A percentile compares a stretch with the other conserved stretches of the same genome.
Evolutionary conservation across 37 sponge, comb jelly and placozoan species (phyloP).

Genomic region (Tethya wilhelma): DNA sequence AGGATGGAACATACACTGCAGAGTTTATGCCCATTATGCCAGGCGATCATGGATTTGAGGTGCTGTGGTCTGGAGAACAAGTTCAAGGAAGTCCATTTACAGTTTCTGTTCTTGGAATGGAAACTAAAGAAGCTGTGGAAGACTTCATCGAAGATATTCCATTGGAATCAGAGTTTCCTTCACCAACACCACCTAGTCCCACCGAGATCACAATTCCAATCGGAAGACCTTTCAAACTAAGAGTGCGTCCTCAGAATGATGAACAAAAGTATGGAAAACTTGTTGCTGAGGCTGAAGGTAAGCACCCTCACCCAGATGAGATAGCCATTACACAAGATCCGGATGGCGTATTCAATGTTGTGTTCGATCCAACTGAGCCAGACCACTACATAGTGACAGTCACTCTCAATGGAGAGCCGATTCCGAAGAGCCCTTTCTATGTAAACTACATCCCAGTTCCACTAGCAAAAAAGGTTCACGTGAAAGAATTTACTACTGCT

Average conservation of each 20-base stretch:
- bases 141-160: neutral
- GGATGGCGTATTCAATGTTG: constrained; percentile 20
- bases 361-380: constrained; percentile 57
- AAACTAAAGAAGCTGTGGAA: neutral
- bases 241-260: constrained; percentile 9
- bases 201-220: constrained; percentile 12
- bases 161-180: neutral
- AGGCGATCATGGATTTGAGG: constrained; percentile 32
- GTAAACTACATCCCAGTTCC: constrained; percentile 35
- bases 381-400: constrained; percentile 60
- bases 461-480: neutral
- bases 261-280: constrained; percentile 25
- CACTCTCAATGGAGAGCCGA: constrained; percentile 25
- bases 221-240: constrained; percentile 24
- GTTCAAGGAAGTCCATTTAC: constrained; percentile 67
- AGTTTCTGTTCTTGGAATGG: constrained; percentile 9
- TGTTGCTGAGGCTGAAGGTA: constrained; percentile 42
- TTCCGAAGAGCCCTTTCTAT: constrained; percentile 59
- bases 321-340: neutral
- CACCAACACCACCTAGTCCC: constrained; percentile 3
- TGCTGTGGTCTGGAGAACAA: constrained; percentile 40
- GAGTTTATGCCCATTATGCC: constrained; percentile 27
- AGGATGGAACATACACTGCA: constrained; percentile 35
- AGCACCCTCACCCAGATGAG: constrained; percentile 9
- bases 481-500: neutral